phyloP scores from a whole-genome alignment of 1,140 invertebrate genomes.

The Aphelenchoides fujianensis region DNA sequence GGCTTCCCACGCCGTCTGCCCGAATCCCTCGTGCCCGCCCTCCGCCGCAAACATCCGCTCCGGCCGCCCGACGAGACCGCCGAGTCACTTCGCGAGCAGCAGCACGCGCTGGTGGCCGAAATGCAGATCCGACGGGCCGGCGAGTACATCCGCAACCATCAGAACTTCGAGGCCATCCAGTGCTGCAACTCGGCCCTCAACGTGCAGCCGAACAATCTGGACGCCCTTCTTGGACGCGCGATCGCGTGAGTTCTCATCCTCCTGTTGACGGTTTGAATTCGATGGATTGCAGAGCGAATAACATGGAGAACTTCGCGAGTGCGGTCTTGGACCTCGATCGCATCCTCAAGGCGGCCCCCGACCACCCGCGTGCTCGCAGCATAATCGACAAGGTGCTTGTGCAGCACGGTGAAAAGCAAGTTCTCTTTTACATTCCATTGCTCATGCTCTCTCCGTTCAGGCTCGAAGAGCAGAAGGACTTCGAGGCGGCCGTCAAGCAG shows the following conservation, averaged over 20 bases:
- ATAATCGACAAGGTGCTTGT: slow-evolving; percentile 18
- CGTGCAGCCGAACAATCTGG: background rate
- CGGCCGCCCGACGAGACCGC: background rate
- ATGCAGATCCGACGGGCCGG: slow-evolving; percentile 6
- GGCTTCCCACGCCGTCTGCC: slow-evolving; percentile 11
- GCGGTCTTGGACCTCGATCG: slow-evolving; percentile 3
- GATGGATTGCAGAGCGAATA: slow-evolving; percentile 15
- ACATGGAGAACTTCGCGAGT: slow-evolving; percentile 19
- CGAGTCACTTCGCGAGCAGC: slow-evolving; percentile 2
- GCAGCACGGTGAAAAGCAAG: slow-evolving; percentile 18
- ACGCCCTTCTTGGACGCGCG: slow-evolving; percentile 17
- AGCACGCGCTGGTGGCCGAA: background rate
- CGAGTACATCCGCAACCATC: background rate
- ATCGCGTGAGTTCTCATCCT: slow-evolving; percentile 9
- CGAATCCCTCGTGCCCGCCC: background rate
- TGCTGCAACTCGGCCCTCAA: slow-evolving; percentile 6
- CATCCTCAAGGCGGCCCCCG: slow-evolving; percentile 4
- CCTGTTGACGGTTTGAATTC: slow-evolving; percentile 11
- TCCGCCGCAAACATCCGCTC: background rate
- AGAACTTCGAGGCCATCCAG: slow-evolving; percentile 20
- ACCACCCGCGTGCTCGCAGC: background rate
- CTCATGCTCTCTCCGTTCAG: slow-evolving; percentile 14
- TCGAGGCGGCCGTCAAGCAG: background rate
- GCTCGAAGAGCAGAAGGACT: slow-evolving; percentile 4
- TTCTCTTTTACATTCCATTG: background rate